phyloP scores from a whole-genome alignment of 2,888 invertebrate genomes.

The Strigamia maritima region DNA sequence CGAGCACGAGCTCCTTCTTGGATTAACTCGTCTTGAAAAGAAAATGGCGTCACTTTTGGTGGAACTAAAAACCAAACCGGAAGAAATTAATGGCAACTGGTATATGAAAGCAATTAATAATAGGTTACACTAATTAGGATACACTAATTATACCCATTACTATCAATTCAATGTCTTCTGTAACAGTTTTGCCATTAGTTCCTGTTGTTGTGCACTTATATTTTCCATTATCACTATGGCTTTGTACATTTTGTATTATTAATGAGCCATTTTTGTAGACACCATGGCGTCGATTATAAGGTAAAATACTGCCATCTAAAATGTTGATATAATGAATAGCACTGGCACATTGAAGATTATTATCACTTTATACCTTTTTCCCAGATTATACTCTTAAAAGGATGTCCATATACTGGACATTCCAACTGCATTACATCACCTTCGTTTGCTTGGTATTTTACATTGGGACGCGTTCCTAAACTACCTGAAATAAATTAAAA shows the following conservation, averaged over 20 bases:
- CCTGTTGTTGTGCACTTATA: neutral
- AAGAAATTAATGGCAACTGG: slow-evolving; percentile 44
- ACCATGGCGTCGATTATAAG: neutral
- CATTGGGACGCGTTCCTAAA: neutral
- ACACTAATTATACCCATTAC: slow-evolving; percentile 43
- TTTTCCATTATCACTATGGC: slow-evolving; percentile 17
- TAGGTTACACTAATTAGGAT: slow-evolving; percentile 46
- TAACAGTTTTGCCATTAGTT: neutral
- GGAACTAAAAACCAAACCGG: slow-evolving; percentile 44
- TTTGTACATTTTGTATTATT: neutral
- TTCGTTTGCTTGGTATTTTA: neutral
- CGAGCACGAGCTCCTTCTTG: slow-evolving; percentile 15
- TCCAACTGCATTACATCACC: neutral
- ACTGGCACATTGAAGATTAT: neutral
- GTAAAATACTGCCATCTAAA: neutral
- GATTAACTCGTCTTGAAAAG: slow-evolving; percentile 32
- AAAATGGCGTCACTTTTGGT: slow-evolving; percentile 26
- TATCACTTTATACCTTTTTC: slow-evolving; percentile 3
- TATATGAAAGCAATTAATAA: neutral
- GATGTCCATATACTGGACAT: neutral
- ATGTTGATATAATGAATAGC: neutral
- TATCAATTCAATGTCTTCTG: neutral
- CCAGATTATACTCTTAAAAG: neutral
- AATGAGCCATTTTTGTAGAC: neutral
- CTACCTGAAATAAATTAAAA: slow-evolving; percentile 49